Conservation (phyloP, 1,140 invertebrate species). For the Sminthurinus signatus region DNA sequence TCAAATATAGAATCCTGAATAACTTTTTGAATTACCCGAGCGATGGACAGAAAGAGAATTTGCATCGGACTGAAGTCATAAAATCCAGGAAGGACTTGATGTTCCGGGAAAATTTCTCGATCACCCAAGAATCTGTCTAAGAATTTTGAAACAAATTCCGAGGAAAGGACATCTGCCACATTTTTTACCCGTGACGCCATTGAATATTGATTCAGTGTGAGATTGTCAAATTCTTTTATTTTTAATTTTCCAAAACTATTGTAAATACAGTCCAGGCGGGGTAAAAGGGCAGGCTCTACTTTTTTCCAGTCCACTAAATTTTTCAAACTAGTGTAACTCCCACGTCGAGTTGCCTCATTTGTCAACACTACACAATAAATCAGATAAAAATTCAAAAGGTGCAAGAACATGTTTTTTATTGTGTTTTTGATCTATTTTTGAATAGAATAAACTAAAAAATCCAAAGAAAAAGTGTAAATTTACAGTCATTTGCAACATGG, state of each 20-base stretch:
- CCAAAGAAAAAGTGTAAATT: too few relatives aligned
- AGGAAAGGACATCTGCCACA: conserved; percentile 1
- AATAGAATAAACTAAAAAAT: too few relatives aligned
- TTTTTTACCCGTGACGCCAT: not conserved
- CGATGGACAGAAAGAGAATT: conserved; percentile 18
- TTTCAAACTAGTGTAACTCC: too few relatives aligned
- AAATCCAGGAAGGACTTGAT: conserved; percentile 30
- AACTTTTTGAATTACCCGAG: conserved; percentile 14
- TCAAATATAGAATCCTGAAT: too few relatives aligned
- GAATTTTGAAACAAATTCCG: conserved; percentile 7
- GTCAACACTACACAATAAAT: too few relatives aligned
- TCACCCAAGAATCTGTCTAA: not conserved
- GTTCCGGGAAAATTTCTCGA: conserved; percentile 2
- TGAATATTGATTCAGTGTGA: not conserved
- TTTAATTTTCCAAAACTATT: not conserved
- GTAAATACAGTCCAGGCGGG: not conserved
- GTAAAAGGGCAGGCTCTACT: too few relatives aligned
- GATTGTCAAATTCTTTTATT: not conserved
- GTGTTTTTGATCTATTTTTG: too few relatives aligned
- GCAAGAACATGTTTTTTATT: too few relatives aligned
- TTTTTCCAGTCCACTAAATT: too few relatives aligned
- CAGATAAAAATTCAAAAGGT: too few relatives aligned
- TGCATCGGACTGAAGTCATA: conserved; percentile 20
- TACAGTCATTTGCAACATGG: too few relatives aligned
- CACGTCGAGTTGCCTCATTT: too few relatives aligned